Percentiles rank a stretch among this genome's conserved stretches.
These are phyloP conservation scores for Drosophila aff. DNA, from an alignment of 1,140 invertebrate genomes.

Conservation along the genomic window DNA sequence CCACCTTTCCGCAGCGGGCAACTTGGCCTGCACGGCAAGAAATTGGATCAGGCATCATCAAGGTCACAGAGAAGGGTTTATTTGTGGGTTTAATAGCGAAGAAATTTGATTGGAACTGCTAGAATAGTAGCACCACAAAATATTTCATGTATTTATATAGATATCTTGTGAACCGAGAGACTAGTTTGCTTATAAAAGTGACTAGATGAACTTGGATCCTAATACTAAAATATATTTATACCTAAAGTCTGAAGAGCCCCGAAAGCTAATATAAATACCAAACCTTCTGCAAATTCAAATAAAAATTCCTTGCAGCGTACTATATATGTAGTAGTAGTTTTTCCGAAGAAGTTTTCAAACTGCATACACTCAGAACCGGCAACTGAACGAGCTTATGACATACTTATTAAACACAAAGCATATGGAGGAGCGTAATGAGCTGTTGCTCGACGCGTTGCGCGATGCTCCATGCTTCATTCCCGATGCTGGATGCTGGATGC, in stretches of 20 bases:
- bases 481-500: conserved; percentile 14
- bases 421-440: conserved; percentile 49
- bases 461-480: not conserved
- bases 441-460: conserved; percentile 3
- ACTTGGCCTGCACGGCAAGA: conserved; percentile 10
- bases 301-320: not conserved
- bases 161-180: too few relatives aligned
- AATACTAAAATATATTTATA: too few relatives aligned
- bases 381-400: conserved; percentile 47
- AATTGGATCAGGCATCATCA: not conserved
- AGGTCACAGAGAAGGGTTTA: not conserved
- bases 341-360: not conserved
- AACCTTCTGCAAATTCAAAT: not conserved
- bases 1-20: not conserved
- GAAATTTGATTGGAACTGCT: not conserved
- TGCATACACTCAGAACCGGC: conserved; percentile 17
- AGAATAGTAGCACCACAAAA: too few relatives aligned
- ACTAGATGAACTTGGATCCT: too few relatives aligned
- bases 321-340: not conserved
- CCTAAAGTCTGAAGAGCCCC: too few relatives aligned
- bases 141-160: too few relatives aligned
- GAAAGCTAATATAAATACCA: not conserved
- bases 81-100: not conserved
- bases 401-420: conserved; percentile 53
- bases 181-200: too few relatives aligned